Evolutionary conservation across 2,797 vertebrate genomes (phyloP).

Genomic region (Eulemur coronatus): DNA sequence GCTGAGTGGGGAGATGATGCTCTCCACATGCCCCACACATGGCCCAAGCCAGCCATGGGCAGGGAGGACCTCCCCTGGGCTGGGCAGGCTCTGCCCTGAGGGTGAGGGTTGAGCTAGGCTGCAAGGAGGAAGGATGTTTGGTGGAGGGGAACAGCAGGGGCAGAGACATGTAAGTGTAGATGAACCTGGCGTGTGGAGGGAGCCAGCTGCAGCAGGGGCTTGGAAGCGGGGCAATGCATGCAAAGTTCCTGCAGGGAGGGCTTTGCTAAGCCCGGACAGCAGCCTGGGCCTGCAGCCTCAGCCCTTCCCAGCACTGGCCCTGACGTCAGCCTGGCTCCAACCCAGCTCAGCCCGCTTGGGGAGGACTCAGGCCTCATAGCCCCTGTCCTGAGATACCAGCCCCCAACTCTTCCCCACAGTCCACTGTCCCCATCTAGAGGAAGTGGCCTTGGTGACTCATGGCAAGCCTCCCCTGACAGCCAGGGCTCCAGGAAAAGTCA

Average conservation of each 20-base stretch:
- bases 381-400: no score
- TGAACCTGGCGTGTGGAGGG: background rate
- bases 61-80: rapidly evolving
- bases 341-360: background rate
- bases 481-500: background rate
- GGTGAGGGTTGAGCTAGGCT: rapidly evolving
- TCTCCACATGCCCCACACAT: background rate
- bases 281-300: background rate
- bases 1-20: background rate
- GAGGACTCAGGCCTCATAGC: background rate
- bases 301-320: background rate
- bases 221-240: rapidly evolving
- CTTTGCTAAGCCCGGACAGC: background rate
- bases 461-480: background rate
- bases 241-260: background rate
- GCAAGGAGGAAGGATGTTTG: rapidly evolving
- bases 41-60: rapidly evolving
- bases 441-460: background rate
- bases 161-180: rapidly evolving
- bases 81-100: no score
- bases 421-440: background rate
- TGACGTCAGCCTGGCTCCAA: rapidly evolving
- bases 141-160: rapidly evolving
- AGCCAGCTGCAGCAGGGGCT: rapidly evolving
- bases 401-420: background rate